These are phyloP conservation scores for Micoletzkya japonica DNA, from an alignment of 2,888 invertebrate genomes.

Conservation along the genomic window DNA sequence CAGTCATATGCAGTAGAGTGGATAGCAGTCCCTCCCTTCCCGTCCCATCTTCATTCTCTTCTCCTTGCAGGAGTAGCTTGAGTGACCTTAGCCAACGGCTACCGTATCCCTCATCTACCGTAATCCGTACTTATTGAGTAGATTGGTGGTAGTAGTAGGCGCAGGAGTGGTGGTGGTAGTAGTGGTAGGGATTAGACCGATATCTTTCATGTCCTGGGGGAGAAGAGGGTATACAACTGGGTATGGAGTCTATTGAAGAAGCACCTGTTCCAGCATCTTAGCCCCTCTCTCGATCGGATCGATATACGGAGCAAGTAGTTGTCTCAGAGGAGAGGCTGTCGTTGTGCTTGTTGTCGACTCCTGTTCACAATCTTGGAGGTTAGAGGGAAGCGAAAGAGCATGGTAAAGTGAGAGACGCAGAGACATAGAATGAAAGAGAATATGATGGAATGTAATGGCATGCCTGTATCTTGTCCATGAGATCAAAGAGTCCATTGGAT, in stretches of 20 bases:
- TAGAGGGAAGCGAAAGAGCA: too few relatives aligned
- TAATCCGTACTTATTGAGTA: background rate
- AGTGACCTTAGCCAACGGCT: background rate
- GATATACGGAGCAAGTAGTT: slow-evolving; percentile 49
- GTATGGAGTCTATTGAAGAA: background rate
- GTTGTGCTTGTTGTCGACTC: slow-evolving; percentile 45
- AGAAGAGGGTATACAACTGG: background rate
- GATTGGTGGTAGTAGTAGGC: slow-evolving; percentile 37
- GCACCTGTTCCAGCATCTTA: slow-evolving; percentile 24
- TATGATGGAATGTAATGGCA: too few relatives aligned
- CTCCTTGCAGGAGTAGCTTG: background rate
- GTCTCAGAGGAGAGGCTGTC: slow-evolving; percentile 43
- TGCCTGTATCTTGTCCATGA: slow-evolving; percentile 2
- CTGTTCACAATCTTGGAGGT: too few relatives aligned
- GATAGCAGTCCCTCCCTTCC: background rate
- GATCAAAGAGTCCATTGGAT: slow-evolving; percentile 24
- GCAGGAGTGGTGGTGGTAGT: slow-evolving; percentile 43
- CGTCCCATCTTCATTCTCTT: slow-evolving; percentile 10
- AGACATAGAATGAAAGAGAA: too few relatives aligned
- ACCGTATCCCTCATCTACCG: too few relatives aligned
- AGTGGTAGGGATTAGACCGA: slow-evolving; percentile 40
- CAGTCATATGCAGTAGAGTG: slow-evolving; percentile 15
- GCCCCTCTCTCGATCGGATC: slow-evolving; percentile 44
- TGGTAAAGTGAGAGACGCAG: too few relatives aligned
- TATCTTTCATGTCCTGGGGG: slow-evolving; percentile 30